A percentile compares a stretch with the other conserved stretches of the same genome.
Conservation (phyloP, 2,113 vertebrate genomes). For the Corythaeola cristata region DNA sequence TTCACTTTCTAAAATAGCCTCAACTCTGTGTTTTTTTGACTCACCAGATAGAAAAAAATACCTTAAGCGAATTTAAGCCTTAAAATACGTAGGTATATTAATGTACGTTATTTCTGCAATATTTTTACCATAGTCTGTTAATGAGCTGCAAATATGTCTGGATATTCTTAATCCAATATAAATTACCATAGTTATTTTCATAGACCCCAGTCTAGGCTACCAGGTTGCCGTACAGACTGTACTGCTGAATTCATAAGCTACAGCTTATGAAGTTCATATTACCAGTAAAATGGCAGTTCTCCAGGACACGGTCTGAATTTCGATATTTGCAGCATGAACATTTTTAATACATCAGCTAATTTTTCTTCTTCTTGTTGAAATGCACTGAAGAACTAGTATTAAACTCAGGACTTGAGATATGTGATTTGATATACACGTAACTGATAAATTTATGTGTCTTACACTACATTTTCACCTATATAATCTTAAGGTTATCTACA, state of each 20-base stretch:
- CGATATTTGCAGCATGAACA: neutral
- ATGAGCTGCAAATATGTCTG: neutral
- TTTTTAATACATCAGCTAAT: neutral
- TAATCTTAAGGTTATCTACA: neutral
- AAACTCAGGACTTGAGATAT: neutral
- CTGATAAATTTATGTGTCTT: neutral
- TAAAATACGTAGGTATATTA: neutral
- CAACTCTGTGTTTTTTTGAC: neutral
- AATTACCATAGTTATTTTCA: neutral
- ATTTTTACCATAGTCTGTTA: neutral
- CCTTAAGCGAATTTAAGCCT: neutral
- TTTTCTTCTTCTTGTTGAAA: neutral
- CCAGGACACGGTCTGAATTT: neutral
- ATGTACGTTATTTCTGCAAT: neutral
- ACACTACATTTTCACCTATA: neutral
- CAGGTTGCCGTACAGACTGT: neutral
- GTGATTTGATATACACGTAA: neutral
- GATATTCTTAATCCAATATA: neutral
- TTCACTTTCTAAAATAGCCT: neutral
- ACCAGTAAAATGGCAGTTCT: neutral
- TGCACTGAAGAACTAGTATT: neutral
- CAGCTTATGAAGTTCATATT: neutral
- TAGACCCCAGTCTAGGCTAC: neutral
- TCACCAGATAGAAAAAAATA: neutral
- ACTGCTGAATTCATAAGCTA: neutral